Percentiles rank a stretch among this genome's conserved stretches.
These are phyloP conservation scores for Pelecanoides urinatrix DNA, from an alignment of 2,113 vertebrate genomes.

Conservation along the genomic window DNA sequence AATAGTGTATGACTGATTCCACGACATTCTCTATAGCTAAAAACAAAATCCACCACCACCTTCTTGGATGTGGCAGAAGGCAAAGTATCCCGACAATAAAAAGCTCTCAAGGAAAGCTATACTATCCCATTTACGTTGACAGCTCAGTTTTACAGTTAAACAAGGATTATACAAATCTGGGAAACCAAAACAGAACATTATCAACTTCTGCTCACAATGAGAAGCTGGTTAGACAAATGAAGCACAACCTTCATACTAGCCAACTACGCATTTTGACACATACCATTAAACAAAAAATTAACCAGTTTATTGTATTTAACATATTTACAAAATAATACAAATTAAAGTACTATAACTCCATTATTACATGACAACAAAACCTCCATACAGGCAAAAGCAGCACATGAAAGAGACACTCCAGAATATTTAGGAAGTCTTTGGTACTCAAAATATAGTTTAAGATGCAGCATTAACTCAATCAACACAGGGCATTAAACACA, in stretches of 20 bases:
- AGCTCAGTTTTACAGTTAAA: neutral
- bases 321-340: slow-evolving; percentile 71
- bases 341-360: slow-evolving; percentile 33
- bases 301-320: slow-evolving; percentile 69
- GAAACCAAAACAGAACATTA: neutral
- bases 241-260: neutral
- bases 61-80: neutral
- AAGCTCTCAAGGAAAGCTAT: neutral
- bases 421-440: slow-evolving; percentile 58
- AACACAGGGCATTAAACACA: slow-evolving; percentile 40
- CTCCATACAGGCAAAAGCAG: slow-evolving; percentile 36
- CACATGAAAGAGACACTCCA: slow-evolving; percentile 14
- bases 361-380: slow-evolving; percentile 14
- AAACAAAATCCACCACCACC: neutral
- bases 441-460: slow-evolving; percentile 49
- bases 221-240: neutral
- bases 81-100: neutral
- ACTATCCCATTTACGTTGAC: neutral
- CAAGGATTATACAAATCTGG: neutral
- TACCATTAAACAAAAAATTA: slow-evolving; percentile 44
- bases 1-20: neutral
- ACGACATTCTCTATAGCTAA: neutral
- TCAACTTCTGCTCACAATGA: neutral
- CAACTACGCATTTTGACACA: neutral
- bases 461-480: slow-evolving; percentile 53